Percentiles rank a stretch among this genome's conserved stretches.
These are phyloP conservation scores for human DNA, from an alignment of 2,113 vertebrate species.

Conservation along the genomic window GRCh38 chr22:42505001-42505500, in stretches of 20 bases:
- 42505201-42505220: rapidly evolving
- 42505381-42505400: no score
- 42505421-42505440: not conserved
- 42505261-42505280: not conserved
- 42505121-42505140: slow-evolving; percentile 85
- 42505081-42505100: slow-evolving; percentile 80
- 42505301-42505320: rapidly evolving
- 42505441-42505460: not conserved
- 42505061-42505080: slow-evolving; percentile 80
- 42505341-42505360: rapidly evolving
- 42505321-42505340: rapidly evolving
- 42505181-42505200: not conserved
- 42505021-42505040: not conserved
- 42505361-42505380: rapidly evolving
- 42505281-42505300: not conserved
- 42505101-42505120: slow-evolving; percentile 80
- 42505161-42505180: rapidly evolving
- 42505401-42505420: not conserved
- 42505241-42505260: not conserved
- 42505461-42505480: not conserved
- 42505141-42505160: slow-evolving; percentile 68
- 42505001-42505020: not conserved
- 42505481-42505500: not conserved
- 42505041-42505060: slow-evolving; percentile 66
- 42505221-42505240: not conserved